phyloP scores from a whole-genome alignment of 2,797 vertebrate species.

The Microcaecilia unicolor region DNA sequence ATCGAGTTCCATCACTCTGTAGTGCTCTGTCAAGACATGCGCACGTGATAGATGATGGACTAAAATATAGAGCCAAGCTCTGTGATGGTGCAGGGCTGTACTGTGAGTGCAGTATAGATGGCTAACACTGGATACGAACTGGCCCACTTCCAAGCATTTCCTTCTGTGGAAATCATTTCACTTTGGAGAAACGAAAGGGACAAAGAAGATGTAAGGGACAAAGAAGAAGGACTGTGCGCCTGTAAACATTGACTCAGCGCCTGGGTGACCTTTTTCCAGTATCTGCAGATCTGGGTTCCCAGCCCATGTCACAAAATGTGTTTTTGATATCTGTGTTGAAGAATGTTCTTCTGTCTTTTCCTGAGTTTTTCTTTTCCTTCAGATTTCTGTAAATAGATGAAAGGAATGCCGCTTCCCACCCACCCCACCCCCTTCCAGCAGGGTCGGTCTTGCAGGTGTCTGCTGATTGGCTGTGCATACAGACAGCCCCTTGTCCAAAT shows the following conservation, averaged over 20 bases:
- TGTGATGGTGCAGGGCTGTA: constrained; percentile 14
- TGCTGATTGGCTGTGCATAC: no score
- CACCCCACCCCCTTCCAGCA: no score
- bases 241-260: constrained; percentile 7
- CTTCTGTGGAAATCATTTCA: constrained; percentile 1
- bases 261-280: constrained; percentile 6
- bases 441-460: no score
- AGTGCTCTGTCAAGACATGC: constrained; percentile 17
- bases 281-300: constrained; percentile 9
- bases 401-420: constrained; percentile 3
- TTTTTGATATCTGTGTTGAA: constrained; percentile 34
- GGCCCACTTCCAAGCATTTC: constrained; percentile 26
- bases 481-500: no score
- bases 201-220: constrained; percentile 21
- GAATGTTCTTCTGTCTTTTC: constrained; percentile 20
- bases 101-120: constrained; percentile 22
- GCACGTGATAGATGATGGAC: constrained; percentile 6
- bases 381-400: constrained; percentile 2
- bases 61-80: constrained; percentile 17
- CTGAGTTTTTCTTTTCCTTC: constrained; percentile 25
- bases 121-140: no score
- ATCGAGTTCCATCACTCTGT: constrained; percentile 24
- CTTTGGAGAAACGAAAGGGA: constrained; percentile 25
- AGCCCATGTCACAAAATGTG: constrained; percentile 11
- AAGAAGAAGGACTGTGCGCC: constrained; percentile 12